A percentile compares a stretch with the other conserved stretches of the same genome.
These are phyloP conservation scores for Neoarius graeffei DNA, from an alignment of 2,113 vertebrate species.

Conservation along the genomic window DNA sequence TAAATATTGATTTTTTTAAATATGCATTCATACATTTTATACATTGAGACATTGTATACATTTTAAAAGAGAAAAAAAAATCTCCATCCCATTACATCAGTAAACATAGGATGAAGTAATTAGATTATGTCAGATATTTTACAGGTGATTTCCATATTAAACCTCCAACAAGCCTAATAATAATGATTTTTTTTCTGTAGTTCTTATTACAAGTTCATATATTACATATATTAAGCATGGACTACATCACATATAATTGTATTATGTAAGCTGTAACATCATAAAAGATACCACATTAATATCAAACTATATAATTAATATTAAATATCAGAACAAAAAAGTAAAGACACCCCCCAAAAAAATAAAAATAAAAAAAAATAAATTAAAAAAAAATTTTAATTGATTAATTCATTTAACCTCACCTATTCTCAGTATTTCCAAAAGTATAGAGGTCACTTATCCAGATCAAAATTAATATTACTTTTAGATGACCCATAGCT, in stretches of 20 bases:
- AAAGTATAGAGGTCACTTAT: conserved; percentile 54
- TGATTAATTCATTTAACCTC: conserved; percentile 37
- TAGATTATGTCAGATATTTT: background rate
- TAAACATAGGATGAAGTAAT: background rate
- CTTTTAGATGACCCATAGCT: conserved; percentile 64
- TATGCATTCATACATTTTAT: background rate
- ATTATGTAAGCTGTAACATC: background rate
- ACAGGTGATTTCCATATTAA: background rate
- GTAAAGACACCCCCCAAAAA: background rate
- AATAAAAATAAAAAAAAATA: too few relatives aligned
- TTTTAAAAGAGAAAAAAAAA: background rate
- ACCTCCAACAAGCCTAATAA: background rate
- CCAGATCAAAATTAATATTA: conserved; percentile 64
- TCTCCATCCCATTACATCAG: background rate
- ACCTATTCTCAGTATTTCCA: conserved; percentile 57
- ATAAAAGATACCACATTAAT: background rate
- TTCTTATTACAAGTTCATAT: background rate
- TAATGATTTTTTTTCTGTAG: background rate
- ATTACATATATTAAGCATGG: background rate
- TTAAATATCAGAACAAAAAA: background rate
- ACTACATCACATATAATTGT: background rate
- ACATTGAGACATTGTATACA: background rate
- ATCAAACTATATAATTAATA: background rate
- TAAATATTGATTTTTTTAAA: background rate
- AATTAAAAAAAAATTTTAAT: background rate